Evolutionary conservation across 2,797 vertebrate genomes (phyloP), one percentile per base, ranked within the genome.

Genomic region (Bovichtus variegatus): DNA sequence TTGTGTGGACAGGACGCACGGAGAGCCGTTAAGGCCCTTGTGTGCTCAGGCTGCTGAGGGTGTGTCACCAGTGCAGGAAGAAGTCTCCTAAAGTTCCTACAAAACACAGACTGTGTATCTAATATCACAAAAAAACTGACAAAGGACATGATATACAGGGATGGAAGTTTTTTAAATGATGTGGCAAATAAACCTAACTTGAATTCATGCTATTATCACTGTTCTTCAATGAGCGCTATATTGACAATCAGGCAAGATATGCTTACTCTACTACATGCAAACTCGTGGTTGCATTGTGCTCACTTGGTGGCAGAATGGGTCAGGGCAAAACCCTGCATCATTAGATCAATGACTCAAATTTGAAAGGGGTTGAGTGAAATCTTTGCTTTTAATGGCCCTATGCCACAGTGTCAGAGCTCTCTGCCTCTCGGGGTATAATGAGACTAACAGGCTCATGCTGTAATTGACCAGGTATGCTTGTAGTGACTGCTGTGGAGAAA

Each of bases 51-150:
- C 78, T 84, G 43, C 6, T 15, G 82, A 91, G 91, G 91, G 91
- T 85, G 91, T 93, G 92, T 92, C 92, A 82, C 79, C 70, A 16
- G 75, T 64, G 55, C 71, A 81, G 85, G 78, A 81, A 82, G 74
- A 93, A 91, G 87, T 86, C 80, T 83, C 80, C 62, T 75, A 19
- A 85, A 76, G 64, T 73, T 81, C 72, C 78, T 71, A 16, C 27
- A 67, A 18, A 54, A 62, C 31, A 46, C 1, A 0, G 13, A 2
- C 41, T 51, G 36, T 43, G 53, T 58, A 21, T 70, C 2, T 31
- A 6, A 41, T 18, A 23, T 2, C 36, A 69, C 8, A 53, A 19
- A 57, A 15, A 13, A 21, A 15, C 8, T 4, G 49, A 58, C 36
- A 13, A 9, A 23, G 38, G 3, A n/a, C 62, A 21, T 2, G 5